phyloP scores from a whole-genome alignment of 2,113 vertebrate genomes.

The Brienomyrus longianalis region DNA sequence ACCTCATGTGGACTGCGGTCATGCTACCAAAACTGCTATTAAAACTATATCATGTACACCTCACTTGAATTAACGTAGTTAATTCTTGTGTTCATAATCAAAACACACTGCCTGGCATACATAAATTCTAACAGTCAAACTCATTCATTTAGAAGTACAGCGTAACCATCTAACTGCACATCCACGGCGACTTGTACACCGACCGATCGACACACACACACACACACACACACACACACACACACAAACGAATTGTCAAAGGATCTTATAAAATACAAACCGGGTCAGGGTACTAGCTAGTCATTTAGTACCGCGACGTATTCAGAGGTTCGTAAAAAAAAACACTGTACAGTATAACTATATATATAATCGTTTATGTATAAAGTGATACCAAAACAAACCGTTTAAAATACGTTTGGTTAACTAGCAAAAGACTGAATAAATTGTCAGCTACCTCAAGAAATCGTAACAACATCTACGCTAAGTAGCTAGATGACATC shows the following conservation, averaged over 20 bases:
- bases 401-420: background rate
- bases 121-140: background rate
- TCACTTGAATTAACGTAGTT: background rate
- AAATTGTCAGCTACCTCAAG: background rate
- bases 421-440: background rate
- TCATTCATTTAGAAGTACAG: background rate
- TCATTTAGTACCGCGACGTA: background rate
- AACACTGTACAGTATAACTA: background rate
- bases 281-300: background rate
- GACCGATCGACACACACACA: background rate
- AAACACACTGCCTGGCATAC: background rate
- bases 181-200: background rate
- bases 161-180: background rate
- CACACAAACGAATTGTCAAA: background rate
- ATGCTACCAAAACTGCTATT: background rate
- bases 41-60: background rate
- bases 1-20: background rate
- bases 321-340: background rate
- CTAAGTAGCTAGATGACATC: background rate
- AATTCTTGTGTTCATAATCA: background rate
- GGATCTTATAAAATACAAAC: background rate
- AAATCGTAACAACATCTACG: background rate
- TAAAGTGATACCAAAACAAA: background rate
- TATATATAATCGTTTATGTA: background rate
- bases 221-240: background rate